Conservation (phyloP, 1,140 invertebrate species). For the Listronotus bonariensis region DNA sequence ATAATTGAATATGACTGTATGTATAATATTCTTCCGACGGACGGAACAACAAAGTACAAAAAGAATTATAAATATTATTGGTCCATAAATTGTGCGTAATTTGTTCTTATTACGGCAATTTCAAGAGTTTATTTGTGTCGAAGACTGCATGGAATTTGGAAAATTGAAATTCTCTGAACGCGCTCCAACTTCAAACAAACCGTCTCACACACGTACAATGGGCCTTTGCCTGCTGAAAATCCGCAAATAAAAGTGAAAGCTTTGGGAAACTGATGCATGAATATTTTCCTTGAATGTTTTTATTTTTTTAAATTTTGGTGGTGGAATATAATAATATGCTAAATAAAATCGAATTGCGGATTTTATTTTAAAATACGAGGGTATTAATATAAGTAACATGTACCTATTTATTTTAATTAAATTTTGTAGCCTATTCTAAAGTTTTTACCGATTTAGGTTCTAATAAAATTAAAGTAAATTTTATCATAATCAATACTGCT, state of each 20-base stretch:
- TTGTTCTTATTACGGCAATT: conserved; percentile 49
- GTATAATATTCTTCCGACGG: conserved; percentile 29
- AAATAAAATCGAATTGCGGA: neutral
- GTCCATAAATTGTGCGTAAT: conserved; percentile 48
- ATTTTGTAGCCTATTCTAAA: too few species aligned
- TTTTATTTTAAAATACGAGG: too few species aligned
- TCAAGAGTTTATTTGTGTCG: conserved; percentile 43
- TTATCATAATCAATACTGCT: too few species aligned
- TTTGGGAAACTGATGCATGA: conserved; percentile 8
- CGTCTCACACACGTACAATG: conserved; percentile 24
- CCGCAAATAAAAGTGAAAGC: conserved; percentile 14
- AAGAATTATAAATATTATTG: conserved; percentile 48
- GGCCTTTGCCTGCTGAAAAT: conserved; percentile 8
- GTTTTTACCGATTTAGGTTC: too few species aligned
- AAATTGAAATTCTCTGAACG: conserved; percentile 44
- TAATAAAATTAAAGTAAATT: too few species aligned
- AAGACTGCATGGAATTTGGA: conserved; percentile 44
- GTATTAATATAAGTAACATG: too few species aligned
- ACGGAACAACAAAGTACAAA: neutral
- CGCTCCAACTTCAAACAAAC: conserved; percentile 42
- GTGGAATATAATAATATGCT: too few species aligned
- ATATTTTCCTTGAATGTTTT: neutral
- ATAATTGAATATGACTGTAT: conserved; percentile 34
- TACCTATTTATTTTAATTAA: too few species aligned
- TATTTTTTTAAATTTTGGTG: neutral